A percentile compares a stretch with the other conserved stretches of the same genome.
phyloP scores from a whole-genome alignment of 1,140 invertebrate species.

The Octopus sinensis region DNA sequence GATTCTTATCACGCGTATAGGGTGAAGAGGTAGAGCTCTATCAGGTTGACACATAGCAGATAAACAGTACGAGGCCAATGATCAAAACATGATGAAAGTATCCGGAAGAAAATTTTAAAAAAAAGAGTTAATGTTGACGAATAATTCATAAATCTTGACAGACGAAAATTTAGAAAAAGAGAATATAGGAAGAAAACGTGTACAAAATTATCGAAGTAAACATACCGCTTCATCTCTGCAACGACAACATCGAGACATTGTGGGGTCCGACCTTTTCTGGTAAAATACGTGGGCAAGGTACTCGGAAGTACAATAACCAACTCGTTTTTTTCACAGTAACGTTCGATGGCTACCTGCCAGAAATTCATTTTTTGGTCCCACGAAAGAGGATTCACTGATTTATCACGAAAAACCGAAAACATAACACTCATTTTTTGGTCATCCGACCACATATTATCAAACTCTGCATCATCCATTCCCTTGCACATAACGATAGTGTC shows the following conservation, averaged over 20 bases:
- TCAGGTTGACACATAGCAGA: too few relatives aligned
- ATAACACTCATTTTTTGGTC: conserved; percentile 47
- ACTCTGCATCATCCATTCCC: not conserved
- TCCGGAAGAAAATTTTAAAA: too few relatives aligned
- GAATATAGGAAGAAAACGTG: too few relatives aligned
- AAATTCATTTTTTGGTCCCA: conserved; percentile 49
- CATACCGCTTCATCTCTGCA: conserved; percentile 42
- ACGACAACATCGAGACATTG: conserved; percentile 39
- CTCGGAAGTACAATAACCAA: conserved; percentile 30
- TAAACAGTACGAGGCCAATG: too few relatives aligned
- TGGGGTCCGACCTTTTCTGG: conserved; percentile 42
- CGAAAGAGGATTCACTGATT: conserved; percentile 43
- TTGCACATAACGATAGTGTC: not conserved
- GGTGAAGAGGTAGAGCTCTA: too few relatives aligned
- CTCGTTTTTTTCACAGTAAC: conserved; percentile 25
- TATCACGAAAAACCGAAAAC: conserved; percentile 48
- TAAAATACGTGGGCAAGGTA: conserved; percentile 32
- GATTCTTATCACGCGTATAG: too few relatives aligned
- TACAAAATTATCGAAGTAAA: not conserved
- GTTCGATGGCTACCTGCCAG: conserved; percentile 37
- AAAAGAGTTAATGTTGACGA: too few relatives aligned
- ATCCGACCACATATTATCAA: conserved; percentile 32
- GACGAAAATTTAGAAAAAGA: too few relatives aligned
- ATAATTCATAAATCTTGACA: too few relatives aligned
- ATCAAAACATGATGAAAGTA: too few relatives aligned